These are phyloP conservation scores for Gallinago paraguaiae DNA, from an alignment of 2,113 vertebrate species.

Conservation along the genomic window DNA sequence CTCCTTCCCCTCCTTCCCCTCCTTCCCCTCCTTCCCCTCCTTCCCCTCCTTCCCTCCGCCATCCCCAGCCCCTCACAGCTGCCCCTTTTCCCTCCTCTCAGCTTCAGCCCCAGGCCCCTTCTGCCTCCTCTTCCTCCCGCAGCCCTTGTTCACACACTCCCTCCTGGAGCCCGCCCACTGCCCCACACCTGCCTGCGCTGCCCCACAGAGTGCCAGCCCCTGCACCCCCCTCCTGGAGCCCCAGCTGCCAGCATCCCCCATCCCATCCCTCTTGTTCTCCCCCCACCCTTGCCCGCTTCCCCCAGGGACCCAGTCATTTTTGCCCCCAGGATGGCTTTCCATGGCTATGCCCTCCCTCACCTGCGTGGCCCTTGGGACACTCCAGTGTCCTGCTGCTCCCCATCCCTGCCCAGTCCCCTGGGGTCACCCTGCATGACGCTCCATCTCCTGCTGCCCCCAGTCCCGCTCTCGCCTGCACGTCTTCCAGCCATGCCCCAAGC, in stretches of 20 bases:
- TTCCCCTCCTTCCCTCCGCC: neutral
- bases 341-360: neutral
- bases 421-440: neutral
- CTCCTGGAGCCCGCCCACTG: neutral
- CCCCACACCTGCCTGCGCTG: neutral
- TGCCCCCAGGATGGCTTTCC: neutral
- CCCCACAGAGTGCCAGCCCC: neutral
- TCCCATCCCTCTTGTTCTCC: neutral
- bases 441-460: neutral
- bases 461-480: neutral
- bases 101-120: neutral
- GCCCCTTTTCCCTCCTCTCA: neutral
- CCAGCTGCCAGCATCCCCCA: neutral
- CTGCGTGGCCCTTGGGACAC: neutral
- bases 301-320: neutral
- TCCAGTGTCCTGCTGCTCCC: neutral
- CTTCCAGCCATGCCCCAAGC: no score
- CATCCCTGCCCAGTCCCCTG: no score
- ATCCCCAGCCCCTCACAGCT: constrained; percentile 18
- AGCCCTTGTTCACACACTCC: neutral
- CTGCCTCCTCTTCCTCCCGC: neutral
- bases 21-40: neutral
- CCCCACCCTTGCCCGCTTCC: neutral
- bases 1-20: neutral
- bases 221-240: neutral